Evolutionary conservation across 2,888 invertebrate genomes (phyloP), one percentile per base, ranked within the genome.

Genomic region (Coenonympha glycerion): DNA sequence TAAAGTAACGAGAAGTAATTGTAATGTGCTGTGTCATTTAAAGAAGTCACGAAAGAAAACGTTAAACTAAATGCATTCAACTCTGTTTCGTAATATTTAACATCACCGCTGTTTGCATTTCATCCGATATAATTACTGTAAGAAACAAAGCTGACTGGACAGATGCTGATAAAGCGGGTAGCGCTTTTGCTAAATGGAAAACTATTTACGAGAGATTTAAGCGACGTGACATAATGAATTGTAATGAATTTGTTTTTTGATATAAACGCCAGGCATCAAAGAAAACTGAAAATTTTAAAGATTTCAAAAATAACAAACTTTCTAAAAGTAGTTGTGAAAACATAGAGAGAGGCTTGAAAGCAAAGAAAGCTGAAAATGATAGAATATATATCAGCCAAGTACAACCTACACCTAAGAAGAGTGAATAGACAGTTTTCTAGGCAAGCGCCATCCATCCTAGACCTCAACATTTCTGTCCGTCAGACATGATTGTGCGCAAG

Each of bases 71-170:
- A 36, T 21, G 6, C 21, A 11, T n/a, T 36, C 34, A 18, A 21
- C 11, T 36, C 19, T 36, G 36, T 36, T 36, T 36, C 39, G 24
- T 6, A 9, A 9, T 24, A 24, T 24, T 24, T 24, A 39, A 39
- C 9, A 24, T 39, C 15, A 24, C 15, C 24, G 15, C 19, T 30
- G 13, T 30, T 18, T 19, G 41, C 19, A 13, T 41, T 41, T 41
- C 28, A 41, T 41, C 41, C 41, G 30, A 28, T 30, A 39, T 30
- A 39, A 53, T 53, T 49, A 53, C 49, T 49, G 45, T 40, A 26
- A 40, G 40, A 36, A 39, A 46, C 34, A 53, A 52, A 53, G 49
- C 39, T 24, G 33, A 46, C 49, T 45, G 40, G 49, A 49, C 53
- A 36, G 49, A 34, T 40, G 49, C 45, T 45, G 53, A 53, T 49